phyloP scores from a whole-genome alignment of 2,888 invertebrate species.

The Podotricha telesiphe region DNA sequence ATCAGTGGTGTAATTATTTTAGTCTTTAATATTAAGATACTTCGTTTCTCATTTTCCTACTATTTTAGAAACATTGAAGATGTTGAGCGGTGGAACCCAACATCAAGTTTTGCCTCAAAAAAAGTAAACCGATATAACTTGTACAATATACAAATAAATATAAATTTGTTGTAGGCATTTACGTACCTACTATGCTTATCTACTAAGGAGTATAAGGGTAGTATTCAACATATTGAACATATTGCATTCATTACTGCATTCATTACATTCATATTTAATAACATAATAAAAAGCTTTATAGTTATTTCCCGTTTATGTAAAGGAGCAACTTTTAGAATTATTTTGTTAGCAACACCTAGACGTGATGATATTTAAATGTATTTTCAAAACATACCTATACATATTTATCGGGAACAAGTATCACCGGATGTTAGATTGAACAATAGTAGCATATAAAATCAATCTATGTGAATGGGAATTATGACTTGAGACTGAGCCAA shows the following conservation, averaged over 20 bases:
- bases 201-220: no score
- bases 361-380: conserved; percentile 46
- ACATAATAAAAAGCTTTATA: conserved; percentile 53
- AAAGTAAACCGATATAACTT: no score
- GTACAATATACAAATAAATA: no score
- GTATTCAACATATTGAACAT: neutral
- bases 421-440: conserved; percentile 45
- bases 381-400: conserved; percentile 39
- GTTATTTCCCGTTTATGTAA: conserved; percentile 63
- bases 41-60: neutral
- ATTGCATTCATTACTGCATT: no score
- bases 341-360: conserved; percentile 60
- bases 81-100: no score
- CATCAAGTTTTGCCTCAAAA: no score
- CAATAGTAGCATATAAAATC: conserved; percentile 41
- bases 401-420: conserved; percentile 38
- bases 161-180: no score
- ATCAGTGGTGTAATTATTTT: no score
- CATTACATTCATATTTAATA: conserved; percentile 2
- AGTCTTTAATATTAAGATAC: no score
- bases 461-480: conserved; percentile 17
- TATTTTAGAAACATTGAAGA: neutral
- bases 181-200: no score
- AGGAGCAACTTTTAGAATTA: conserved; percentile 48
- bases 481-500: conserved; percentile 15